A percentile compares a stretch with the other conserved stretches of the same genome.
These are phyloP conservation scores for Lordiphosa clarofinis DNA, from an alignment of 1,140 invertebrate species.

Conservation along the genomic window DNA sequence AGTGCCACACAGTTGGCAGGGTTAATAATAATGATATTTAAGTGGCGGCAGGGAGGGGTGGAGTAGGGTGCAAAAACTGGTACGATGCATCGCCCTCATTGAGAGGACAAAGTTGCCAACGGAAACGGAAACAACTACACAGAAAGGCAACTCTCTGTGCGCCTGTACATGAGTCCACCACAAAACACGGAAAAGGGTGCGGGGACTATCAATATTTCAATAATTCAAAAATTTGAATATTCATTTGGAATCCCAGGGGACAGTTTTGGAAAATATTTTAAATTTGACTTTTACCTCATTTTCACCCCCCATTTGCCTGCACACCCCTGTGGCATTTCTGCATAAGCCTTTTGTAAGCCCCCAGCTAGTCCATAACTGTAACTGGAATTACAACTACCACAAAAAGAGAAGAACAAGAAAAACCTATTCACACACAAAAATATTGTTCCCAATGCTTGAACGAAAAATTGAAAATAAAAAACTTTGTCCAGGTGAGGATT, in stretches of 20 bases:
- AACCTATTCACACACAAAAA: constrained; percentile 56
- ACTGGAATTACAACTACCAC: constrained; percentile 60
- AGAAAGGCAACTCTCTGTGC: constrained; percentile 28
- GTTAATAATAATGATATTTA: constrained; percentile 78
- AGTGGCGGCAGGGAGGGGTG: constrained; percentile 20
- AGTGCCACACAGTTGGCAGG: constrained; percentile 49
- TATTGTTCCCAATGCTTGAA: constrained; percentile 36
- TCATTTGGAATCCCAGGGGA: too few species aligned
- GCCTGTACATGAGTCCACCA: constrained; percentile 9
- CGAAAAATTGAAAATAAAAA: constrained; percentile 67
- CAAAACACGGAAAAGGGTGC: too few species aligned
- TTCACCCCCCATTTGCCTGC: background rate
- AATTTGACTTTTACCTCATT: too few species aligned
- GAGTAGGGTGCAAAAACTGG: constrained; percentile 5
- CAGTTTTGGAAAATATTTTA: too few species aligned
- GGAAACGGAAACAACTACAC: constrained; percentile 69
- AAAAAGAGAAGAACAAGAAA: constrained; percentile 35
- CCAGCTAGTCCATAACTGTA: constrained; percentile 56
- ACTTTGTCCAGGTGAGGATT: constrained; percentile 42
- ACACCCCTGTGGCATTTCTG: constrained; percentile 1
- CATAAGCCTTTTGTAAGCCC: constrained; percentile 51
- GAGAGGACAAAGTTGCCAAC: constrained; percentile 70
- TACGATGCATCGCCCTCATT: constrained; percentile 20
- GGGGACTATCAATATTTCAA: too few species aligned
- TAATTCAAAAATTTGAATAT: too few species aligned